A percentile compares a stretch with the other conserved stretches of the same genome.
These are phyloP conservation scores for Phrynosoma platyrhinos DNA, from an alignment of 2,113 vertebrate species.

Conservation along the genomic window DNA sequence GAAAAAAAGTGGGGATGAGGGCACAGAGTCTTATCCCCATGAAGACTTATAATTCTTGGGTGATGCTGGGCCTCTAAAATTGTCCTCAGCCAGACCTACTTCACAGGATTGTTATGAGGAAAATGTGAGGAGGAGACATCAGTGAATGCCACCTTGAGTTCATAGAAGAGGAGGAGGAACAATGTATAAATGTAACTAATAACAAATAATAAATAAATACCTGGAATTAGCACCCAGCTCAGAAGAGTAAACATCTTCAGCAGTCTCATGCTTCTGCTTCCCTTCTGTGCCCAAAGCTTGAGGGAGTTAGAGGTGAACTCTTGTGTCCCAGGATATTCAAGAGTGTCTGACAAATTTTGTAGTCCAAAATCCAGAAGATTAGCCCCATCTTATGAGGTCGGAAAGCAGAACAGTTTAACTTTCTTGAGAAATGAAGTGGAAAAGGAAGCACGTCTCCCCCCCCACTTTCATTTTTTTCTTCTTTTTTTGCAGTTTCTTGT, in stretches of 20 bases:
- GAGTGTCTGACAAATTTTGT: neutral
- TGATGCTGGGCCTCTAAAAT: no score
- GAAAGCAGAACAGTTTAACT: neutral
- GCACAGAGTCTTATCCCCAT: no score
- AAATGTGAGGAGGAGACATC: no score
- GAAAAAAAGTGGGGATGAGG: no score
- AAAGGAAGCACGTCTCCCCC: neutral
- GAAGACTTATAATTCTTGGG: no score
- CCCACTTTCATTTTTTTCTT: no score
- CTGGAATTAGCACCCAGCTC: slow-evolving; percentile 42
- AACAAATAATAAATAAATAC: neutral
- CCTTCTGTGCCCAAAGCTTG: neutral
- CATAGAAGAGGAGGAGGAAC: no score
- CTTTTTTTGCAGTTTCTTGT: neutral
- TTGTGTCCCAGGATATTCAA: neutral
- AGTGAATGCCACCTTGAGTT: no score
- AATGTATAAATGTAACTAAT: no score
- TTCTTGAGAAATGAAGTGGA: neutral
- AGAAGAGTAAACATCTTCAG: slow-evolving; percentile 32
- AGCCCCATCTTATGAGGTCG: neutral
- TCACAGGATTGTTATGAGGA: no score
- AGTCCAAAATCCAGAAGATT: neutral
- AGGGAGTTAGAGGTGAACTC: neutral
- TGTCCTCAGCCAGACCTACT: no score
- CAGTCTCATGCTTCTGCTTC: slow-evolving; percentile 28